Percentiles rank a stretch among this genome's conserved stretches.
Evolutionary conservation across 2,113 vertebrate genomes (phyloP).

Genomic region (Protobothrops mucrosquamatus): DNA sequence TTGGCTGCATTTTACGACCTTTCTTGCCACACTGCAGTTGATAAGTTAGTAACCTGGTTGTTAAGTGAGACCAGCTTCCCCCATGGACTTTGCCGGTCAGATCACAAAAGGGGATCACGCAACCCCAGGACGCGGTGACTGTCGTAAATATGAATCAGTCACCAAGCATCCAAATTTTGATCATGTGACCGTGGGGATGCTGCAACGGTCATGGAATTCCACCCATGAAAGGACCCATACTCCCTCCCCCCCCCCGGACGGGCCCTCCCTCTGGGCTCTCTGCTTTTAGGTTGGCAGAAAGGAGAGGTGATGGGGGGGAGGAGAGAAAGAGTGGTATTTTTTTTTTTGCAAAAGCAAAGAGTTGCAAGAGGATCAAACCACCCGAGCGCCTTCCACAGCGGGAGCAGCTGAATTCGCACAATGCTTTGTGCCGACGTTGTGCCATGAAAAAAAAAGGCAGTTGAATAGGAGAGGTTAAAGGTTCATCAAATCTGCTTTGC

Average conservation of each 20-base stretch:
- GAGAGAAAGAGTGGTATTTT: neutral
- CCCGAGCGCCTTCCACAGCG: neutral
- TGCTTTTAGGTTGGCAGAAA: neutral
- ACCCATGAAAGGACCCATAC: no score
- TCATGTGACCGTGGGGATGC: neutral
- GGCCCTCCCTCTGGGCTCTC: neutral
- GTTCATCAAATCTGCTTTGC: neutral
- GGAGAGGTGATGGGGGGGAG: neutral
- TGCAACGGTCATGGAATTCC: neutral
- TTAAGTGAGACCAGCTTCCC: neutral
- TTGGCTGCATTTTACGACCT: neutral
- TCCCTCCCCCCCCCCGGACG: accelerated
- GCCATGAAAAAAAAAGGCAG: neutral
- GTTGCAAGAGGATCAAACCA: neutral
- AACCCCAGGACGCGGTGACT: accelerated
- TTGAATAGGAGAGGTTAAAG: neutral
- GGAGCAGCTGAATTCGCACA: neutral
- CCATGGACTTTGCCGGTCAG: neutral
- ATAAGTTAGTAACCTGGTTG: neutral
- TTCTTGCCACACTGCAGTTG: neutral
- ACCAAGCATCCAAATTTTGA: neutral
- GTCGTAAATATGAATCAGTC: neutral
- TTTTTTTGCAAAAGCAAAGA: neutral
- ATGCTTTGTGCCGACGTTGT: accelerated
- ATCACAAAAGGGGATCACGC: neutral